Evolutionary conservation across 1,140 invertebrate species (phyloP), one percentile per base, ranked within the genome.

Genomic region (Ips typographus): DNA sequence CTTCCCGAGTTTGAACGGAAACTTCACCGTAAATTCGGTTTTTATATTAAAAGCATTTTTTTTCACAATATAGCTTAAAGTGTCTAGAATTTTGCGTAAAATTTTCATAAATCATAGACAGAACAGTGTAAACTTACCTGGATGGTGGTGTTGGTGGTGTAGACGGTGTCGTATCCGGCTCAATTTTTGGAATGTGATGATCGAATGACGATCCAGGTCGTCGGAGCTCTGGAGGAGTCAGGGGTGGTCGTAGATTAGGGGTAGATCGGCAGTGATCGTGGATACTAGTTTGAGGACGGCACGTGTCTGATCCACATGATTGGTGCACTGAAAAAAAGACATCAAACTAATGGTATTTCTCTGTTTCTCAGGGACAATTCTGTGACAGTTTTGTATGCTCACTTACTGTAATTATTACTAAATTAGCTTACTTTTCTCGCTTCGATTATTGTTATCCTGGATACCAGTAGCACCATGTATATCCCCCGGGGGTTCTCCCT

Each of bases 141-240:
- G 68, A 70, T 41, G 71, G 63, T 58, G 68, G 71, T 7, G 71
- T 70, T 7, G 75, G 80, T 3, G 81, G 77, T 36, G 75, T 74
- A 2, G 83, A 83, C 8, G 85, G 83, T 43, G 83, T 82, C 52
- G 82, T 68, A 22, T 72, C 62, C 41, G 84, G 84, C 73, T 85
- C 84, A 63, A 85, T 73, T 76, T 86, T 85, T 52, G 85, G 84
- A 68, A 84, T 80, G 22, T 84, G 78, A 66, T 84, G 83, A 68
- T 78, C 80, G 71, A 76, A 77, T 22, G 75, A 76, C 1, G 75
- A 75, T 51, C 74, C 75, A 39, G 75, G 76, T 52, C 75, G 68
- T 60, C 76, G 73, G 3, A 79, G 66, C 55, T 79, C 77, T 2
- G 72, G 73, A 7, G 75, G 73, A 7, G 74, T 74, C 6, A 79